Evolutionary conservation across 2,888 invertebrate genomes (phyloP).

Genomic region (Lepidocyrtinus sp.): DNA sequence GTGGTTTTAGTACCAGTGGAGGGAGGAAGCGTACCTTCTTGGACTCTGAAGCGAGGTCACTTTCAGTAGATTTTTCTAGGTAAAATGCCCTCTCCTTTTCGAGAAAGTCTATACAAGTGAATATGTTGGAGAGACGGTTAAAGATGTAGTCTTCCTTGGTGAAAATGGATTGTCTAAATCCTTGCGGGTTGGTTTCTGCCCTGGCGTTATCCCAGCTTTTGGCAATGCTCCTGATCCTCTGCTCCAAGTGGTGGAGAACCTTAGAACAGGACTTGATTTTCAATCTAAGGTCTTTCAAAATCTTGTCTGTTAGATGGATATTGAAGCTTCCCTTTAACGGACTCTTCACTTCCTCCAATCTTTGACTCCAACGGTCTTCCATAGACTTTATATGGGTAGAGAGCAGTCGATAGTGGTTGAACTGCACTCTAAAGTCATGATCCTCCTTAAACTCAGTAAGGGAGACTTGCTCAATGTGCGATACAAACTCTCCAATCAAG

Average conservation of each 20-base stretch:
- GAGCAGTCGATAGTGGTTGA: conserved; percentile 37
- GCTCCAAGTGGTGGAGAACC: conserved; percentile 32
- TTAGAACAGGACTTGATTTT: conserved; percentile 23
- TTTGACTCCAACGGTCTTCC: conserved; percentile 22
- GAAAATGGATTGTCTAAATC: conserved; percentile 38
- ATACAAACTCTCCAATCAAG: conserved; percentile 39
- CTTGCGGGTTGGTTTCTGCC: conserved; percentile 36
- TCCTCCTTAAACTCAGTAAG: conserved; percentile 44
- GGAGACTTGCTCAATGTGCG: conserved; percentile 43
- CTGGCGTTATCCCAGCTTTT: conserved; percentile 40
- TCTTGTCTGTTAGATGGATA: conserved; percentile 19
- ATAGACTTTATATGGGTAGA: conserved; percentile 46
- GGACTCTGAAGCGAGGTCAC: neutral
- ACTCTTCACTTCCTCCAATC: conserved; percentile 28
- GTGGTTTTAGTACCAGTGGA: conserved; percentile 20
- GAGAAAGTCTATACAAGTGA: conserved; percentile 42
- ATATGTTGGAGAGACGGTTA: conserved; percentile 45
- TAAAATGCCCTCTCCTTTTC: conserved; percentile 40
- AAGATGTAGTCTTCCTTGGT: conserved; percentile 51
- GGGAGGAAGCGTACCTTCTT: conserved; percentile 23
- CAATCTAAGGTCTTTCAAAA: conserved; percentile 21
- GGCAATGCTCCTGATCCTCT: conserved; percentile 37
- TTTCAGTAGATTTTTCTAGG: conserved; percentile 14
- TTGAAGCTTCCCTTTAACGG: conserved; percentile 20
- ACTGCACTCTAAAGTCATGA: conserved; percentile 46